A percentile compares a stretch with the other conserved stretches of the same genome.
These are phyloP conservation scores for Holacanthella duospinosa DNA, from an alignment of 2,888 invertebrate genomes.

Conservation along the genomic window DNA sequence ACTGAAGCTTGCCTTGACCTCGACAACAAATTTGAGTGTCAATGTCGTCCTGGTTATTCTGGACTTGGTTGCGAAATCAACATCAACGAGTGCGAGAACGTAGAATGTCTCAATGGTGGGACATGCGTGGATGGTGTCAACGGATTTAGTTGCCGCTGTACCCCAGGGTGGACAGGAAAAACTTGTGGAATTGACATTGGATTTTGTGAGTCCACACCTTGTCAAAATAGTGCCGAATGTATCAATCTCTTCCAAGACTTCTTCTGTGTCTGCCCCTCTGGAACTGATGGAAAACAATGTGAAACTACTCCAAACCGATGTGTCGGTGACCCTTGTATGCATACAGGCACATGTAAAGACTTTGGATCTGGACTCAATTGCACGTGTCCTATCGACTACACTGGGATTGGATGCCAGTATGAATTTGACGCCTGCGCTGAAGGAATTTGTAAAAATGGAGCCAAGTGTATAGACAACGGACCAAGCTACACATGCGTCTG, in stretches of 20 bases:
- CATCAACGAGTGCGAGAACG: slow-evolving; percentile 71
- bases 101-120: slow-evolving; percentile 78
- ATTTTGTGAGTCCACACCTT: slow-evolving; percentile 72
- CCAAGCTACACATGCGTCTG: slow-evolving; percentile 76
- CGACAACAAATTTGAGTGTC: slow-evolving; percentile 75
- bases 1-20: slow-evolving; percentile 81
- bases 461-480: slow-evolving; percentile 77
- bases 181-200: slow-evolving; percentile 80
- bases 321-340: slow-evolving; percentile 89
- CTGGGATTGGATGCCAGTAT: slow-evolving; percentile 83
- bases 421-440: slow-evolving; percentile 86
- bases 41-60: slow-evolving; percentile 77
- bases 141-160: slow-evolving; percentile 69
- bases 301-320: slow-evolving; percentile 92
- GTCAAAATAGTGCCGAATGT: slow-evolving; percentile 84
- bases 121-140: slow-evolving; percentile 76
- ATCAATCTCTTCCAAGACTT: slow-evolving; percentile 85
- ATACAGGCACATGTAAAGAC: slow-evolving; percentile 88
- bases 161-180: slow-evolving; percentile 74
- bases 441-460: slow-evolving; percentile 84
- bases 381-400: slow-evolving; percentile 73
- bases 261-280: slow-evolving; percentile 87
- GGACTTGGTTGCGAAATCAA: slow-evolving; percentile 56
- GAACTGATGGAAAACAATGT: slow-evolving; percentile 93
- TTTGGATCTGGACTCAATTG: slow-evolving; percentile 92